These are phyloP conservation scores for Catalaphyllia jardinei DNA, from an alignment of 64 coral and sea anemone genomes.

Conservation along the genomic window DNA sequence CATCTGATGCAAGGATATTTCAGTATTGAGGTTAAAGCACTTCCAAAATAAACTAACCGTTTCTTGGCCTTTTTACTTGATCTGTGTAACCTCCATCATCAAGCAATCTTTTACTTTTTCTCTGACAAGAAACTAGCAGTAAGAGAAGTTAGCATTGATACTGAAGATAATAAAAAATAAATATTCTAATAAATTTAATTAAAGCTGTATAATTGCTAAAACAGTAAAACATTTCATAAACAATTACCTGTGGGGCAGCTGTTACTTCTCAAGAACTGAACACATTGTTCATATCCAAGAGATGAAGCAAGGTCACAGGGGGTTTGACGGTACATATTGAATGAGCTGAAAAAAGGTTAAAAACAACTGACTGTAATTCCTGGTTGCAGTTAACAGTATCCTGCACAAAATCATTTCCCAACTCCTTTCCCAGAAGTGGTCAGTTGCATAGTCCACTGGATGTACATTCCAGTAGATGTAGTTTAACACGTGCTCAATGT, in stretches of 20 bases:
- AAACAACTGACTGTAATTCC: neutral
- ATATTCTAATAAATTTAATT: too few relatives aligned
- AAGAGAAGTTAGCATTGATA: neutral
- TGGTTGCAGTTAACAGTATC: too few relatives aligned
- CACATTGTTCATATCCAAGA: slow-evolving; percentile 59
- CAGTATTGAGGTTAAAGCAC: neutral
- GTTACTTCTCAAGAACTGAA: slow-evolving; percentile 53
- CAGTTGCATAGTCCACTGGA: too few relatives aligned
- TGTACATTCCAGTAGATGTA: too few relatives aligned
- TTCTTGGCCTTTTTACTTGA: slow-evolving; percentile 51
- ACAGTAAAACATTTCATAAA: neutral
- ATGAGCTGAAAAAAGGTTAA: slow-evolving; percentile 22
- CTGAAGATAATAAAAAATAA: too few relatives aligned
- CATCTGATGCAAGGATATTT: too few relatives aligned
- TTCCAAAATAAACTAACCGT: slow-evolving; percentile 22
- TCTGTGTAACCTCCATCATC: slow-evolving; percentile 52
- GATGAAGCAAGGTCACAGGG: slow-evolving; percentile 74
- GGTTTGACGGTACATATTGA: slow-evolving; percentile 64
- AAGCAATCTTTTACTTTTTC: slow-evolving; percentile 56
- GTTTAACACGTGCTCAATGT: too few relatives aligned
- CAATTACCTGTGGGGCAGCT: slow-evolving; percentile 44
- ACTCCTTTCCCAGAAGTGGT: too few relatives aligned
- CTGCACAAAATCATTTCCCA: too few relatives aligned
- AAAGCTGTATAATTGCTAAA: too few relatives aligned
- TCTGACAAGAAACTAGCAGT: slow-evolving; percentile 51